Evolutionary conservation across 1,140 invertebrate genomes (phyloP).

Genomic region (Drosophila punjabiensis): DNA sequence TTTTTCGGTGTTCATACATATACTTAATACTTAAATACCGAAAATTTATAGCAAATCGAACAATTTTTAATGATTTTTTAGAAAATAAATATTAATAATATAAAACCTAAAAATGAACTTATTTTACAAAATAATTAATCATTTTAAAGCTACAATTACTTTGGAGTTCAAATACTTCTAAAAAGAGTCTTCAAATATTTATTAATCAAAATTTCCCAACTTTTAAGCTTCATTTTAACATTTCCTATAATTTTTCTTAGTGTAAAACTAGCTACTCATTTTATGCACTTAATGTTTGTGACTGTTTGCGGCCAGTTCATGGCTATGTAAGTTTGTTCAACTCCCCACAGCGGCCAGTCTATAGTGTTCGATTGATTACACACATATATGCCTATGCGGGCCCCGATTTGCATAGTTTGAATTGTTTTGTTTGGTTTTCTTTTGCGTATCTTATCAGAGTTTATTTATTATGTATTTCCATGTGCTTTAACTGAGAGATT

Average conservation of each 20-base stretch:
- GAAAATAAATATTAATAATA: no score
- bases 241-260: conserved; percentile 11
- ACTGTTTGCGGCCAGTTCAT: conserved; percentile 67
- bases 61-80: no score
- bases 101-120: no score
- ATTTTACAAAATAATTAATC: no score
- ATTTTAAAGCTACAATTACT: no score
- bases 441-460: conserved; percentile 51
- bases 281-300: conserved; percentile 28
- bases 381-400: conserved; percentile 50
- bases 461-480: conserved; percentile 11
- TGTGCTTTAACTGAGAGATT: conserved; percentile 6
- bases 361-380: conserved; percentile 27
- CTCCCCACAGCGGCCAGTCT: conserved; percentile 24
- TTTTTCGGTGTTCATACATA: no score
- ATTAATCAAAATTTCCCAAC: rapidly evolving
- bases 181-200: neutral
- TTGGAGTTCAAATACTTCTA: no score
- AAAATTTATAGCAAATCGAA: no score
- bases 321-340: conserved; percentile 75
- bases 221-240: neutral
- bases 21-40: no score
- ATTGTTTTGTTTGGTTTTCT: conserved; percentile 36
- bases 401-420: conserved; percentile 61
- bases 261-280: conserved; percentile 32